Base-by-base conservation (phyloP, 2,888 invertebrate species). In the Coecobrya sp. region DNA sequence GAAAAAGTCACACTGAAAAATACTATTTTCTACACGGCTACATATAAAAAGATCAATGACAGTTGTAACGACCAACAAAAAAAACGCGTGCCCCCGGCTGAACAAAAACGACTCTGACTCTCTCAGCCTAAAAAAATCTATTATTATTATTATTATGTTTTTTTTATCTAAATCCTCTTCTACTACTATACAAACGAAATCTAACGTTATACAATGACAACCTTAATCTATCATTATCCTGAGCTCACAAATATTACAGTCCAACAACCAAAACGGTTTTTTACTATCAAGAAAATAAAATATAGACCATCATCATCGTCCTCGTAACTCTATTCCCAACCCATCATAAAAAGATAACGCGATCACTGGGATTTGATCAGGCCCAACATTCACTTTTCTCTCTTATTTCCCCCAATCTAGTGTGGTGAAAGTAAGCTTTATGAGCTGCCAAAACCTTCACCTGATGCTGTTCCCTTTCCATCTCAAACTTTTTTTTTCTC, bases 181-280 rank as follows among this genome's bases (percentile, higher is more conserved):
- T 25, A 76, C 36, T 73, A 59, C 73, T 5, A 49, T 79, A 79
- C 79, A 79, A 30, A 81, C 13, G 55, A 76, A 88, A 25, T 19
- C 42, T 73, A 42, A 36, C n/a, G 36, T 70, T n/a, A 76, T 76
- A 45, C 45, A 76, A 76, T 22, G 76, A 76, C 76, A 76, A 25
- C 49, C 49, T 70, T 49, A 76, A 76, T 76, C 76, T 76, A 76
- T 73, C 73, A 73, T 65, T 91, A 86, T 79, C 84, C 91, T 92
- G 91, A 92, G 91, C 91, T 92, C 91, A 84, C 91, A 81, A 79
- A 76, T 76, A 49, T 76, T 49, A 76, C 76, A 76, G 76, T 76
- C 76, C 76, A 76, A 76, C 76, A 76, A 76, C 76, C 76, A 76
- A 76, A 76, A 76, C 13, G 76, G 49, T 55, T 62, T 79, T 73